Percentiles rank a stretch among this genome's conserved stretches.
phyloP scores from a whole-genome alignment of 2,113 vertebrate genomes.

The Poeciliopsis occidentalis region DNA sequence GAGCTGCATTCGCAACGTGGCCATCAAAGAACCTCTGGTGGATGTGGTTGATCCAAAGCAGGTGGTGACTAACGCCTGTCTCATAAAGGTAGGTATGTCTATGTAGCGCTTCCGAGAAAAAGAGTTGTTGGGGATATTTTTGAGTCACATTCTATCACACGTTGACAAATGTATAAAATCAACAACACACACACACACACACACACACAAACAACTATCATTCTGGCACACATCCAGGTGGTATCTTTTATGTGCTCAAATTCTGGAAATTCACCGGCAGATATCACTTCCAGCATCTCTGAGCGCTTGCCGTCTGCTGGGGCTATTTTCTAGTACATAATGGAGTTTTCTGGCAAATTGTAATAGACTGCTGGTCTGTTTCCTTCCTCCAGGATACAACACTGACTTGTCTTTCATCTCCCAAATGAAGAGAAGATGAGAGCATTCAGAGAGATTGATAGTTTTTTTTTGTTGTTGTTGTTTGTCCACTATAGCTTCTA shows the following conservation, averaged over 20 bases:
- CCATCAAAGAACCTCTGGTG: conserved; percentile 97
- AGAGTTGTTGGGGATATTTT: background rate
- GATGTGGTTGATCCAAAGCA: conserved; percentile 98
- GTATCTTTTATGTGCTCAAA: background rate
- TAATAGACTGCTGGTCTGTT: conserved; percentile 42
- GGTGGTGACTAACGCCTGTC: conserved; percentile 96
- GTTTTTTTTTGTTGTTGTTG: conserved; percentile 34
- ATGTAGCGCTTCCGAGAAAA: background rate
- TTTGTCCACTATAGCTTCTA: conserved; percentile 19
- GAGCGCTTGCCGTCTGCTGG: background rate
- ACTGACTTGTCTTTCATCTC: conserved; percentile 50
- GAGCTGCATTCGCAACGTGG: conserved; percentile 97
- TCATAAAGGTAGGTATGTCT: conserved; percentile 87
- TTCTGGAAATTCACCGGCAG: conserved; percentile 1
- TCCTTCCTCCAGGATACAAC: conserved; percentile 31
- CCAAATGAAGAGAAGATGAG: conserved; percentile 49
- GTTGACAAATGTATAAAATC: background rate
- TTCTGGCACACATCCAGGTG: background rate
- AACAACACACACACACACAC: too few species aligned
- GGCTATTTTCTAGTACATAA: conserved; percentile 42
- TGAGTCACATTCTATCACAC: background rate
- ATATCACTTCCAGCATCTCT: conserved; percentile 2
- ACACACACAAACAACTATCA: background rate
- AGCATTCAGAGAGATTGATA: conserved; percentile 32
- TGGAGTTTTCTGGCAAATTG: conserved; percentile 28